A percentile compares a stretch with the other conserved stretches of the same genome.
These are phyloP conservation scores for Lipophrys pholis DNA, from an alignment of 2,113 vertebrate species.

Conservation along the genomic window DNA sequence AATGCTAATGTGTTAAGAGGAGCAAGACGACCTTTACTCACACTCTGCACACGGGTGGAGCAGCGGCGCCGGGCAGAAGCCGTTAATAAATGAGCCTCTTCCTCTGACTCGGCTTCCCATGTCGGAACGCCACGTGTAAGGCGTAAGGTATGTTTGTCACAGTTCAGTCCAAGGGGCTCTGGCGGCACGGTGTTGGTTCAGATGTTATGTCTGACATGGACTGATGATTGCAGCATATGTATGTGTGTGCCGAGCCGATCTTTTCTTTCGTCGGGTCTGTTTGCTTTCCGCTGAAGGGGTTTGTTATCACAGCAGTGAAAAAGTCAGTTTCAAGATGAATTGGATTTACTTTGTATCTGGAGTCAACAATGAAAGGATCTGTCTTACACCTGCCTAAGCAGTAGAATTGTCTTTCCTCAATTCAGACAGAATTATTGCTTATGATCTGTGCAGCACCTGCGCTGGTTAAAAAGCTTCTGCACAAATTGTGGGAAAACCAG, in stretches of 20 bases:
- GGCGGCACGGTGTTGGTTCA: conserved; percentile 14
- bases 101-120: conserved; percentile 43
- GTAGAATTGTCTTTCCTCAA: too few relatives aligned
- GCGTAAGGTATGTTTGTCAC: conserved; percentile 44
- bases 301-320: too few relatives aligned
- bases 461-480: too few relatives aligned
- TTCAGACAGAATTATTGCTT: too few relatives aligned
- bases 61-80: conserved; percentile 51
- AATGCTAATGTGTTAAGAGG: conserved; percentile 83
- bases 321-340: too few relatives aligned
- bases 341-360: too few relatives aligned
- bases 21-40: conserved; percentile 78
- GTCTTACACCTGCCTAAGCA: too few relatives aligned
- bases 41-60: conserved; percentile 34
- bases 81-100: conserved; percentile 70
- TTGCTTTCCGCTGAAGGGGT: too few relatives aligned
- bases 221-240: conserved; percentile 1
- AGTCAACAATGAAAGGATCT: too few relatives aligned
- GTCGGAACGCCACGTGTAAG: conserved; percentile 29
- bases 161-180: conserved; percentile 18
- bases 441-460: too few relatives aligned
- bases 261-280: neutral
- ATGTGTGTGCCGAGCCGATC: conserved; percentile 7
- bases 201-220: conserved; percentile 37
- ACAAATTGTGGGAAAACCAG: too few relatives aligned